Evolutionary conservation across 2,797 vertebrate species (phyloP), one percentile per base, ranked within the genome.

Genomic region (Myotis pilosus): DNA sequence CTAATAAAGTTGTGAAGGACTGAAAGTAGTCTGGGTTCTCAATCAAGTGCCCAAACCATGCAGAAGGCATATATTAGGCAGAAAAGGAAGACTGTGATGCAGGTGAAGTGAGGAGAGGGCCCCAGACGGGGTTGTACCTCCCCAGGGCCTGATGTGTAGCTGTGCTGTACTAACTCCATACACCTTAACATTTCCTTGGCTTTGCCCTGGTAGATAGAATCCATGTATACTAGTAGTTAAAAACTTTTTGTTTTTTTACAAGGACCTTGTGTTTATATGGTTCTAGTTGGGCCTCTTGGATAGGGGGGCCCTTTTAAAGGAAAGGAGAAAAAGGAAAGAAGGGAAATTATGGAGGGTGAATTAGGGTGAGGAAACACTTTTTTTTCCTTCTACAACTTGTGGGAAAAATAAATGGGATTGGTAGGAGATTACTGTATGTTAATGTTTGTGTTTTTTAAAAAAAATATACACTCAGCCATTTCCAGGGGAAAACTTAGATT

Each of bases 391-490:
- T 20, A 75, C 25, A 81, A 28, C 13, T 87, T 86, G 33, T 64
- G 20, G 33, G 51, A 12, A 36, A 81, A 80, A 41, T 30, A 79
- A 64, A n/a, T 69, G 28, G 60, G 13, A 71, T 78, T 83, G 55
- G 20, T 78, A 51, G n/a, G 41, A 44, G 19, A 74, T 71, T 49
- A 80, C 41, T 51, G 1, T 68, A 64, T 49, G 17, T 72, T 92
- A 55, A 41, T 36, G 22, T 83, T 93, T 88, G n/a, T 12, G 69
- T 93, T 95, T 92, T 55, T n/a, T 2, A 20, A 53, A 53, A 53
- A 49, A 72, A 81, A 78, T 33, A 49, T 81, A 6, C 22, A 60
- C n/a, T 83, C 8, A 71, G 2, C 0, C 38, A 22, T 78, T 93
- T 89, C 74, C 66, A 71, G 81, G 47, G 53, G 53, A 87, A 71